phyloP scores from a whole-genome alignment of 2,797 vertebrate genomes.

The Hippocampus kuda region DNA sequence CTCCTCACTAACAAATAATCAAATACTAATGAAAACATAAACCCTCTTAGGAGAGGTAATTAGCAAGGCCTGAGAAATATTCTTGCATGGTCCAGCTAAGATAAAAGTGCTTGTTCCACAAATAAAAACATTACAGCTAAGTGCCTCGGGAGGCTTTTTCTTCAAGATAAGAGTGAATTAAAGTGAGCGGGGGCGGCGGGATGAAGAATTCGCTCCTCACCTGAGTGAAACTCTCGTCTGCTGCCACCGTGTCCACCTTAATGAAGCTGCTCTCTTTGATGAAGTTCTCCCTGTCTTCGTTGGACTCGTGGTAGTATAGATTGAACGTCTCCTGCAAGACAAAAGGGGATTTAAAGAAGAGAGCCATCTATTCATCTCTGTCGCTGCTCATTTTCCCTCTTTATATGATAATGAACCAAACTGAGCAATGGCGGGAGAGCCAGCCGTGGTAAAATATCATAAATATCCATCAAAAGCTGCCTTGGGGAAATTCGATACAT shows the following conservation, averaged over 20 bases:
- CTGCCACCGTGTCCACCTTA: constrained; percentile 97
- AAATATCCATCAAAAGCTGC: constrained; percentile 24
- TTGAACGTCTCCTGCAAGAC: constrained; percentile 85
- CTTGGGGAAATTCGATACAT: neutral
- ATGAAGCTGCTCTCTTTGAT: constrained; percentile 92
- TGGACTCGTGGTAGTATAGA: constrained; percentile 96
- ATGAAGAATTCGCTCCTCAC: constrained; percentile 58
- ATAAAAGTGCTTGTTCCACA: constrained; percentile 42
- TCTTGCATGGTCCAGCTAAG: constrained; percentile 16
- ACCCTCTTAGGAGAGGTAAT: constrained; percentile 23
- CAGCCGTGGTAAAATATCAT: constrained; percentile 29
- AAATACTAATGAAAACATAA: constrained; percentile 21
- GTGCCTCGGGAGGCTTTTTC: constrained; percentile 24
- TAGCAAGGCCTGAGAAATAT: neutral
- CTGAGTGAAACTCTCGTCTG: constrained; percentile 98
- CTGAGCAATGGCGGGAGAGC: constrained; percentile 21
- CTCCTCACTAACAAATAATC: constrained; percentile 6
- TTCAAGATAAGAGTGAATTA: constrained; percentile 42
- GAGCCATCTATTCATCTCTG: constrained; percentile 30
- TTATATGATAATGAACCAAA: constrained; percentile 40
- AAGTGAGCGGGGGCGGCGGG: constrained; percentile 33
- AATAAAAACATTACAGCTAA: constrained; percentile 39
- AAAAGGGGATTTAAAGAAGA: constrained; percentile 14
- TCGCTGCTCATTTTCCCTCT: constrained; percentile 29
- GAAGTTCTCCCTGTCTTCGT: constrained; percentile 89